Evolutionary conservation across 2,888 invertebrate species (phyloP), one percentile per base, ranked within the genome.

Genomic region (Dryocosmus kuriphilus): DNA sequence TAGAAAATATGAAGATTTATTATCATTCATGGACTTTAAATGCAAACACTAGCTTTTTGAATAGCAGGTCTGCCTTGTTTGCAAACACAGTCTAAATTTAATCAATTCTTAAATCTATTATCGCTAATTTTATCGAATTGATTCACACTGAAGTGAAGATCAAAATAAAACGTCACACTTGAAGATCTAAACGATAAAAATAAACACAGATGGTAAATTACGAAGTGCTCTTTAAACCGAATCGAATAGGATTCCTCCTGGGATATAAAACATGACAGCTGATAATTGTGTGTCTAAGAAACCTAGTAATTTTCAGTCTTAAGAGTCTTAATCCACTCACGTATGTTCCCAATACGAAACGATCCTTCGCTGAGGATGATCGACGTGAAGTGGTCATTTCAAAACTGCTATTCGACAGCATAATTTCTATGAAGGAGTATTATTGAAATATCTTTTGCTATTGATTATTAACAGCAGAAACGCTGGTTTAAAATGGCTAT

Each of bases 351-450:
- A 71, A 46, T 71, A n/a, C 22, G 32, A 71, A 71, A 71, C 51
- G 27, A 51, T 30, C 51, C 51, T 55, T 51, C 11, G 51, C 51
- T 55, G 51, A 22, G 55, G 46, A 55, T 71, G 71, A 71, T 71
- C n/a, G 71, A 71, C 71, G 71, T 51, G 51, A 51, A 71, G 71
- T 71, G 71, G 51, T 71, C 71, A 71, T 71, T 71, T 71, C 71
- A 71, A 55, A 71, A 71, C 22, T 71, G 67, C 51, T 32, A 71
- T 51, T 32, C 51, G 51, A 71, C 71, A 71, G 55, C 51, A 71
- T 71, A 71, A 71, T 71, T 51, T 22, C 51, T 71, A n/a, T 71
- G 71, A 71, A 51, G 30, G 51, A 32, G 30, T 71, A 51, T 71
- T 71, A 71, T 71, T 71, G 46, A 71, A 71, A 71, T 71, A 71